Evolutionary conservation across 2,113 vertebrate species (phyloP), one percentile per base, ranked within the genome.

Genomic region (Lutjanus erythropterus): DNA sequence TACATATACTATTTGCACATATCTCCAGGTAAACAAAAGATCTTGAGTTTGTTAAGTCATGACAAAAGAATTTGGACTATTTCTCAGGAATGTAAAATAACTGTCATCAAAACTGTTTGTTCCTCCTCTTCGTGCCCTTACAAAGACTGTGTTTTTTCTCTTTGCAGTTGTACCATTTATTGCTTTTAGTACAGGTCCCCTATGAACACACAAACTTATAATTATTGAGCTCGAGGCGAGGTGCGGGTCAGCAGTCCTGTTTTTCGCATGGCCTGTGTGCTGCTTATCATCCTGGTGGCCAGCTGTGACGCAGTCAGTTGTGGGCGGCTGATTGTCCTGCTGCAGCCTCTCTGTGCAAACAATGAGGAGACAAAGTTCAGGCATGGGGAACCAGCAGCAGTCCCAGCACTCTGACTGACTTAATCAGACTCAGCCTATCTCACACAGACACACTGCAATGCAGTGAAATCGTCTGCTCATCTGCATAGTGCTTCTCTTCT

Each of bases 281-380:
- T 67, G 78, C 46, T 80, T 86, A 86, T 91, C 70, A 16, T 81
- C 64, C 78, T 0, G 37, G 8, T 68, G 72, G 75, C 81, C 49
- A 41, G 35, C 65, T 5, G 21, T 83, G 86, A 93, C 79, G 60
- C 78, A 85, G 82, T 79, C 60, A 50, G 61, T 31, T 47, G 78
- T 73, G 75, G 88, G 73, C 52, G 71, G 71, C 59, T 73, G 70
- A 47, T 71, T 74, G 65, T 74, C 68, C 70, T 77, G 66, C 85
- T 74, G 76, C 55, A 71, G 69, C 86, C 61, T 80, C 73, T 80
- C 80, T 84, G 67, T 82, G 75, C 74, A 92, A 91, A 91, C 83
- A 94, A 37, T 19, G 23, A 82, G 81, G 84, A 91, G 82, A 70
- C 93, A 91, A 92, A 94, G 92, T 93, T 89, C 91, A 93, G 89